Base-by-base conservation (phyloP, 1,140 invertebrate genomes). In the Pararge aegeria region DNA sequence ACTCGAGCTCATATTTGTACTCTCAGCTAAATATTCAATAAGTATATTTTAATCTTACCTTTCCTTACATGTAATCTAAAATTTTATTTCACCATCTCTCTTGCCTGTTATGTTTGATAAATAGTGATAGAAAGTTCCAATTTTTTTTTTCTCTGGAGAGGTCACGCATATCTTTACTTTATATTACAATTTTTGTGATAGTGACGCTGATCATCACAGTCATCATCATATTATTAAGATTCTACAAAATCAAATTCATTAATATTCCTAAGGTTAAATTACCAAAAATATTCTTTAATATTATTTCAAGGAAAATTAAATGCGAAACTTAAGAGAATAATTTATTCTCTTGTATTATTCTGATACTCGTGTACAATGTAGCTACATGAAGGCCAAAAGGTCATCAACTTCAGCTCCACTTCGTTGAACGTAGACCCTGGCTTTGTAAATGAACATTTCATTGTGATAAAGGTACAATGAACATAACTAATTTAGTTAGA, bases 1-100 rank as follows among this genome's bases (percentile, higher is more conserved):
- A 51, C 15, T 54, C 38, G 27, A 49, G 7, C 30, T 29, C 30
- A 56, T 51, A 34, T 51, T 50, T 15, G 46, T 49, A 40, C n/a
- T n/a, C n/a, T n/a, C n/a, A n/a, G n/a, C n/a, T n/a, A n/a, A 27
- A 27, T 3, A 34, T 34, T 12, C 30, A 34, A 27, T 27, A 27
- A 27, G n/a, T n/a, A n/a, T n/a, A n/a, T 49, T 50, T 50, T 18
- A 50, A 50, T 50, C 15, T 4, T 34, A 34, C 30, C 10, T 34
- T 12, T n/a, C 10, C 10, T 34, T 34, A 6, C 30, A 34, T 34
- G 2, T n/a, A n/a, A 12, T 12, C n/a, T 34, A n/a, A n/a, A n/a
- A n/a, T n/a, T n/a, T n/a, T n/a, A n/a, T 34, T 34, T 9, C 12
- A 34, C 30, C 9, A n/a, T 34, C n/a, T 34, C n/a, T n/a, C n/a